These are phyloP conservation scores for Drosophila rufa DNA, from an alignment of 1,140 invertebrate species.

Conservation along the genomic window DNA sequence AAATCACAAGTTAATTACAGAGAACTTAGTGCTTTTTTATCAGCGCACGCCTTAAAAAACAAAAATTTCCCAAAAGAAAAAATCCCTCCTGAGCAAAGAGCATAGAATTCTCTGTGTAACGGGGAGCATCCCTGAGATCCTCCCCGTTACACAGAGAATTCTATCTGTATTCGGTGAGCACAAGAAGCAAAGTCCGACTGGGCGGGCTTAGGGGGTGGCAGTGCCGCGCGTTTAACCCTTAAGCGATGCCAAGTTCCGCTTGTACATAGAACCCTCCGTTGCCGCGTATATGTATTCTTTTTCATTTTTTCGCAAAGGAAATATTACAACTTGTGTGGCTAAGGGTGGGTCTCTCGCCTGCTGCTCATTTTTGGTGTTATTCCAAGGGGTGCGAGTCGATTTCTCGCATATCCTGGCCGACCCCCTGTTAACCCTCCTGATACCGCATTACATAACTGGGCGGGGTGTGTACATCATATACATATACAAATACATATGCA, in stretches of 20 bases:
- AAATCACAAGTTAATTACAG: too few species aligned
- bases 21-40: too few species aligned
- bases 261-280: constrained; percentile 13
- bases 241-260: constrained; percentile 30
- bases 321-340: constrained; percentile 70
- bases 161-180: too few species aligned
- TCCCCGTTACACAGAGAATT: too few species aligned
- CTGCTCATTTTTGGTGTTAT: constrained; percentile 68
- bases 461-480: constrained; percentile 21
- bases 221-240: constrained; percentile 68
- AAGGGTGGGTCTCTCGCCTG: constrained; percentile 54
- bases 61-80: too few species aligned
- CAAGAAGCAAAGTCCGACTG: too few species aligned
- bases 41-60: too few species aligned
- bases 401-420: constrained; percentile 28
- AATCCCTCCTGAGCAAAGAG: too few species aligned
- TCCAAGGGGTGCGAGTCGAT: constrained; percentile 25
- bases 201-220: constrained; percentile 64
- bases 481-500: neutral
- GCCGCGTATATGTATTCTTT: neutral
- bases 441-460: constrained; percentile 76
- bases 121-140: too few species aligned
- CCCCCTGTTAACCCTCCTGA: constrained; percentile 19
- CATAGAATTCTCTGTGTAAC: too few species aligned
- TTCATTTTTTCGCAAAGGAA: constrained; percentile 54